These are phyloP conservation scores for Hemiscyllium ocellatum DNA, from an alignment of 2,113 vertebrate species.

Conservation along the genomic window DNA sequence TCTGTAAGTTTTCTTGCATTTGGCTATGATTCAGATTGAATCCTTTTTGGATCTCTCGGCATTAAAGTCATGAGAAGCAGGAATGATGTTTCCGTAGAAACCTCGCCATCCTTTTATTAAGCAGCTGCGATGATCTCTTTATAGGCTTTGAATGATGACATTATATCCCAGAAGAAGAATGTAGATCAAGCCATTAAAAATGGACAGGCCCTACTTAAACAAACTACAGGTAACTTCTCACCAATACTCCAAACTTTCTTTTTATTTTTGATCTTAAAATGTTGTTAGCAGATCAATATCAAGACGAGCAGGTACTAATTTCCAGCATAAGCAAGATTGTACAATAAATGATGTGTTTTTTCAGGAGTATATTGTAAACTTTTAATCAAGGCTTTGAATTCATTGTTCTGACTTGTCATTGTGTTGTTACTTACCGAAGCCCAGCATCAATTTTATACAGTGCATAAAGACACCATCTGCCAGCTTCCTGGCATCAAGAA, in stretches of 20 bases:
- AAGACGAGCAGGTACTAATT: neutral
- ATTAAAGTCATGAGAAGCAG: slow-evolving; percentile 29
- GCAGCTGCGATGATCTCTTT: slow-evolving; percentile 41
- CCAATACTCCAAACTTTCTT: neutral
- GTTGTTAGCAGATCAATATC: too few species aligned
- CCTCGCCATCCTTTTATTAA: slow-evolving; percentile 28
- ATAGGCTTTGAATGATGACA: slow-evolving; percentile 91
- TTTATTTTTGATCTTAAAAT: neutral
- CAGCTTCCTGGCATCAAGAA: slow-evolving; percentile 6
- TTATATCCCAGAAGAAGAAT: slow-evolving; percentile 88
- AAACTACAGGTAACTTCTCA: slow-evolving; percentile 79
- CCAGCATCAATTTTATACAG: neutral
- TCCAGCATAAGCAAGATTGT: neutral
- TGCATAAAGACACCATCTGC: slow-evolving; percentile 36
- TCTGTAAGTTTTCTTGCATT: neutral
- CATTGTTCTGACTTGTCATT: slow-evolving; percentile 16
- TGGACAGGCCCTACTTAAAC: slow-evolving; percentile 89
- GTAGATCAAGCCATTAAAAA: slow-evolving; percentile 98
- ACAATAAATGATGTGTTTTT: neutral
- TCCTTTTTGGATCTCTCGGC: slow-evolving; percentile 20
- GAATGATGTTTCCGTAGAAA: slow-evolving; percentile 32
- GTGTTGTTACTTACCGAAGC: neutral
- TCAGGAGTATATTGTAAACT: neutral
- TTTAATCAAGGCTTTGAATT: neutral
- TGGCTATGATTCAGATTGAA: slow-evolving; percentile 25